Base-by-base conservation (phyloP, 1,140 invertebrate genomes). In the Drosophila hydei region DNA sequence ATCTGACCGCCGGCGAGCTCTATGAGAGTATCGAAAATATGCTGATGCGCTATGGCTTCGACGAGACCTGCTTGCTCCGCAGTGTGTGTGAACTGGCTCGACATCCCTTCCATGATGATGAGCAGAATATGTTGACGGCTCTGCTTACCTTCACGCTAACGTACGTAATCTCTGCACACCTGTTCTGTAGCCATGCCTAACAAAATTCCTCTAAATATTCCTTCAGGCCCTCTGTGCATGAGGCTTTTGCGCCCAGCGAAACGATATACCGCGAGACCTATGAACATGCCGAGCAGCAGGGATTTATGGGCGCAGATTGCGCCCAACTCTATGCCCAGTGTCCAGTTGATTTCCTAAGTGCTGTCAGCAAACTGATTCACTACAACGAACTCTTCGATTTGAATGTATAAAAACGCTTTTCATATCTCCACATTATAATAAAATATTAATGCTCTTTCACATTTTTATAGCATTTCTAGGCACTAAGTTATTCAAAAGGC, bases 111-210 rank as follows among this genome's bases (percentile, higher is more conserved):
- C 61, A 75, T 16, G 62, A 77, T 1, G 61, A 74, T 9, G 50
- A 79, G 4, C 54, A 79, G 48, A 84, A 91, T 40, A 69, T 91
- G 38, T 48, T 91, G 2, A 78, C 74, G 6, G 90, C 89, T 5
- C 48, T 91, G 14, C 12, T 91, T 8, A 88, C 80, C 51, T 91
- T 91, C 33, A 64, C 90, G 0, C 61, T 91, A 23, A 90, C 87
- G 90, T 91, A 72, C 80, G 80, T 83, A 19, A 5, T 38, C 45
- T 2, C 30, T 33, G 3, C 12, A 12, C 4, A 33, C 9, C 21
- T 30, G 23, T 40, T 4, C 25, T 38, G 38, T 16, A 21, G 5
- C 47, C 9, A 33, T 36, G 23, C 19, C 14, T 36, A 16, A 43
- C 47, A 23, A 27, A 33, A 33, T 8, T 58, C 54, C 21, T 8